Conservation (phyloP, 35 echinoderm and acorn worm genomes). For the Stichopus chloronotus region DNA sequence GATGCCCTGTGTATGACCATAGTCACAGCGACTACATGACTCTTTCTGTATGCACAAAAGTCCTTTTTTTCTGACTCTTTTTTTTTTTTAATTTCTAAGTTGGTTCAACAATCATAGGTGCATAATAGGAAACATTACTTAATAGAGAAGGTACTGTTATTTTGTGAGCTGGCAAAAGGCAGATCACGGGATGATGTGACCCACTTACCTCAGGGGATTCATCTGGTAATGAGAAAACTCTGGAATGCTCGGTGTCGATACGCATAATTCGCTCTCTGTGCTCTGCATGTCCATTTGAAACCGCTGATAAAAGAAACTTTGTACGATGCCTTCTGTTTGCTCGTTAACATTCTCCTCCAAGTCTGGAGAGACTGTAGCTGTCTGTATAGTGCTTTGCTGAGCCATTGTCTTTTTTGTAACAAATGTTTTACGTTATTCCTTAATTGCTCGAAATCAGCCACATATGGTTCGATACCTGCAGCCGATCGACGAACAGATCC, state of each 20-base stretch:
- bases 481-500: no score
- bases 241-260: slow-evolving; percentile 81
- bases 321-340: slow-evolving; percentile 86
- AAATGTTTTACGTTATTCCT: no score
- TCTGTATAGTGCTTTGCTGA: slow-evolving; percentile 11
- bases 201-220: slow-evolving; percentile 87
- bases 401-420: background rate
- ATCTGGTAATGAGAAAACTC: slow-evolving; percentile 74
- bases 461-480: no score
- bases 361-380: slow-evolving; percentile 57
- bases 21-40: no score
- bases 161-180: no score
- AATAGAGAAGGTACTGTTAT: no score
- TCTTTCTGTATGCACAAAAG: background rate
- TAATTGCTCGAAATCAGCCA: no score
- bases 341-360: slow-evolving; percentile 86
- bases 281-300: slow-evolving; percentile 86
- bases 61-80: background rate
- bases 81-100: background rate
- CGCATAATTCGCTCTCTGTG: slow-evolving; percentile 70
- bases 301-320: slow-evolving; percentile 89
- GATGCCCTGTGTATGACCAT: no score
- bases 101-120: background rate
- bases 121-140: background rate
- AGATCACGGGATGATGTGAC: no score